These are phyloP conservation scores for Phrynosoma platyrhinos DNA, from an alignment of 2,113 vertebrate genomes.

Conservation along the genomic window DNA sequence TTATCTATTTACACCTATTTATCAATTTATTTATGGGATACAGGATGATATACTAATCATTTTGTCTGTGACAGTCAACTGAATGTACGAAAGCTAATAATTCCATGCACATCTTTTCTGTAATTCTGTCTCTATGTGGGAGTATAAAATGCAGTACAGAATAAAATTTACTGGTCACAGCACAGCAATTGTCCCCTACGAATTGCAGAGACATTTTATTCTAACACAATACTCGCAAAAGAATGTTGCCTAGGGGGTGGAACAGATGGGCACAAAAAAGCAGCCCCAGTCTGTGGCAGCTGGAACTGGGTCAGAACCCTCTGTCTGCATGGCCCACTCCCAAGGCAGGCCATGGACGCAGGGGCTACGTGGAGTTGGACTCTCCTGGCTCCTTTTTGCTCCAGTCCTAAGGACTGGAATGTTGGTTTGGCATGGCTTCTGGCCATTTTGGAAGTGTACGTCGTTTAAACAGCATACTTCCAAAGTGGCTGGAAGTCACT, in stretches of 20 bases:
- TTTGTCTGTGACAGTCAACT: neutral
- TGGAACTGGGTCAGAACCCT: too few species aligned
- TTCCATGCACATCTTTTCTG: neutral
- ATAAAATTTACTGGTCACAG: neutral
- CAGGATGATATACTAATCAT: neutral
- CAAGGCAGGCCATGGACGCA: too few species aligned
- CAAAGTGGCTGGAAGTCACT: too few species aligned
- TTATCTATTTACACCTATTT: neutral
- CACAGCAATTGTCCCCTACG: constrained; percentile 19
- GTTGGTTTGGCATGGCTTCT: too few species aligned
- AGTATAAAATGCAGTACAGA: neutral
- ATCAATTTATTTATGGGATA: neutral
- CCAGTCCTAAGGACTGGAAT: too few species aligned
- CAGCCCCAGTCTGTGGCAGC: too few species aligned
- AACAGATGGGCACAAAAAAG: too few species aligned
- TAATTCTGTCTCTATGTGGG: neutral
- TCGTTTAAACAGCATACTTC: too few species aligned
- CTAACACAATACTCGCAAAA: neutral
- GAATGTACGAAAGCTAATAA: neutral
- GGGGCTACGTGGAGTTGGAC: too few species aligned
- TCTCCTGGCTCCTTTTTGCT: too few species aligned
- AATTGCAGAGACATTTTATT: constrained; percentile 9
- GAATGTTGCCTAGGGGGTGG: neutral
- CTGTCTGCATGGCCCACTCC: too few species aligned
- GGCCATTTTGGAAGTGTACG: too few species aligned